phyloP scores from a whole-genome alignment of 1,140 invertebrate species.

The Agraylea sexmaculata region DNA sequence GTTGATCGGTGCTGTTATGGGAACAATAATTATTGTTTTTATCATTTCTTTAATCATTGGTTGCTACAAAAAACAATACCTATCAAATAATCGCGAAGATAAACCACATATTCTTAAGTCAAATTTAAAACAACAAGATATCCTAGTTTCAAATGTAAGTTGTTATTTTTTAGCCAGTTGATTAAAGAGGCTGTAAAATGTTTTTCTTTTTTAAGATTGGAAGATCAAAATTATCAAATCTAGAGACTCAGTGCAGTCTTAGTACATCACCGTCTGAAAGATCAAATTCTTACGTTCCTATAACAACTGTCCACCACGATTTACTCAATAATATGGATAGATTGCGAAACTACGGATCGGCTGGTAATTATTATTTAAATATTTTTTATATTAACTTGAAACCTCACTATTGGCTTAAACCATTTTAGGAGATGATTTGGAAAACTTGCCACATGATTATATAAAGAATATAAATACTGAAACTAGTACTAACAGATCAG shows the following conservation, averaged over 20 bases:
- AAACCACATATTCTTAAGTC: conserved; percentile 24
- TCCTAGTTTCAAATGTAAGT: conserved; percentile 21
- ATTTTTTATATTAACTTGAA: not conserved
- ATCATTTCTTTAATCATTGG: conserved; percentile 14
- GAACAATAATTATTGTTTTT: conserved; percentile 15
- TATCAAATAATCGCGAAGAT: conserved; percentile 11
- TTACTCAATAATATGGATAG: conserved; percentile 71
- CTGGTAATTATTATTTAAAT: conserved; percentile 31
- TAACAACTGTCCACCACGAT: conserved; percentile 51
- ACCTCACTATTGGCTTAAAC: not conserved
- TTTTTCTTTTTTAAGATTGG: conserved; percentile 34
- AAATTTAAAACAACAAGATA: conserved; percentile 24
- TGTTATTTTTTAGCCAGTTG: not conserved
- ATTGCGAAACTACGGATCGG: conserved; percentile 76
- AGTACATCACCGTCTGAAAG: conserved; percentile 42
- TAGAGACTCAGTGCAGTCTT: conserved; percentile 42
- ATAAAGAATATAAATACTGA: conserved; percentile 51
- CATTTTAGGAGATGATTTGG: conserved; percentile 54
- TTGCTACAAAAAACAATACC: conserved; percentile 15
- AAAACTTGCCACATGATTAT: conserved; percentile 71
- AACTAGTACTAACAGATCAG: conserved; percentile 22
- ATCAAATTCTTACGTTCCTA: conserved; percentile 61
- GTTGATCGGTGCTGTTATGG: conserved; percentile 14
- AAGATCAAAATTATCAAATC: conserved; percentile 69
- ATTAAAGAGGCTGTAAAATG: conserved; percentile 1